These are phyloP conservation scores for Platalea minor DNA, from an alignment of 2,797 vertebrate genomes.

Conservation along the genomic window DNA sequence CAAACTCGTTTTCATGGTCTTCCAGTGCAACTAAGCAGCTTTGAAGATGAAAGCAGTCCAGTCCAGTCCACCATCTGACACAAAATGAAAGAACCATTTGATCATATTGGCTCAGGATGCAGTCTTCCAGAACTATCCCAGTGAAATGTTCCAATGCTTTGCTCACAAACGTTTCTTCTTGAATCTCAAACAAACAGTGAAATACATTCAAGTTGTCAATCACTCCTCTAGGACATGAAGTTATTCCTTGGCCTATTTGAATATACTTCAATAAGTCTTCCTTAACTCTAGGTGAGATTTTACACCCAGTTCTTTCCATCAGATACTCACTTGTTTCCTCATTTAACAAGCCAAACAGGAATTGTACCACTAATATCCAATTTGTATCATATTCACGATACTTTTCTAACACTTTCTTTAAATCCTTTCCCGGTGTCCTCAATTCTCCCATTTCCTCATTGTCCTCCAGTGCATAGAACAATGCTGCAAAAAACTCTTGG, in stretches of 20 bases:
- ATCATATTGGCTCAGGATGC: background rate
- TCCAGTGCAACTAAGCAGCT: background rate
- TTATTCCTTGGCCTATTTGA: background rate
- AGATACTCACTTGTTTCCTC: background rate
- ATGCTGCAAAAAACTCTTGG: conserved; percentile 25
- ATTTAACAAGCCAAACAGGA: conserved; percentile 62
- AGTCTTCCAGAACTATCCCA: background rate
- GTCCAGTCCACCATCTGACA: background rate
- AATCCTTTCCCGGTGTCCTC: background rate
- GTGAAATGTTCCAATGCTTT: background rate
- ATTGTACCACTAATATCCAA: conserved; percentile 20
- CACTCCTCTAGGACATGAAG: background rate
- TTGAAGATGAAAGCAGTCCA: background rate
- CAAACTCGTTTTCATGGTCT: background rate
- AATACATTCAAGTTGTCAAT: background rate
- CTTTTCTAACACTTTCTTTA: background rate
- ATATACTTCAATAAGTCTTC: background rate
- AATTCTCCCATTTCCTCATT: background rate
- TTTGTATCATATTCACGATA: background rate
- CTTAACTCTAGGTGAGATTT: background rate
- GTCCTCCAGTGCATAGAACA: background rate
- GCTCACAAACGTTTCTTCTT: background rate
- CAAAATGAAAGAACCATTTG: background rate
- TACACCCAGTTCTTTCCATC: background rate
- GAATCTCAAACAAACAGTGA: background rate